These are phyloP conservation scores for Sorex maritimensis DNA, from an alignment of 2,797 vertebrate genomes.

Conservation along the genomic window DNA sequence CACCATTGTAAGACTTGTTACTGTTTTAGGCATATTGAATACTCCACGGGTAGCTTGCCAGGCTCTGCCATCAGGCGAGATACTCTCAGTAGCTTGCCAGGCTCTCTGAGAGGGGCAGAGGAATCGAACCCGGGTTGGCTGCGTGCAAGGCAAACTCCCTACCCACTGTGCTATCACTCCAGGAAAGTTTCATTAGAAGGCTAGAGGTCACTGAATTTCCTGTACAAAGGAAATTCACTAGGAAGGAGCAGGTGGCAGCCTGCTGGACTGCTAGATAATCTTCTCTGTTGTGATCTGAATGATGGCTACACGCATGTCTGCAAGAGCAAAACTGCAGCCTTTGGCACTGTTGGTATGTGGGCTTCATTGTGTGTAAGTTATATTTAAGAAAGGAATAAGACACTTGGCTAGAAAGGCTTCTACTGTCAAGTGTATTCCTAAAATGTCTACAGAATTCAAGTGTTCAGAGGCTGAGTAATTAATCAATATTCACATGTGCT, in stretches of 20 bases:
- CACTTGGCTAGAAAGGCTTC: not conserved
- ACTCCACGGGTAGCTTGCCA: too few species aligned
- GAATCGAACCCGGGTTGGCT: too few species aligned
- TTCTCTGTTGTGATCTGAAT: not conserved
- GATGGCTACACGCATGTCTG: not conserved
- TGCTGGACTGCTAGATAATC: not conserved
- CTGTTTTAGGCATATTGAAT: too few species aligned
- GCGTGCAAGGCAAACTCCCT: too few species aligned
- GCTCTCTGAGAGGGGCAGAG: too few species aligned
- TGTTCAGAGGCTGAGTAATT: conserved; percentile 41
- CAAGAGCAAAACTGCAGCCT: not conserved
- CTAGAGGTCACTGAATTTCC: not conserved
- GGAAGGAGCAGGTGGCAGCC: not conserved
- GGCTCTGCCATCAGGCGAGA: too few species aligned
- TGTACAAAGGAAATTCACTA: not conserved
- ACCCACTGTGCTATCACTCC: not conserved
- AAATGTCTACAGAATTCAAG: conserved; percentile 38
- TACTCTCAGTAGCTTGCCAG: too few species aligned
- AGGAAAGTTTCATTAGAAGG: not conserved
- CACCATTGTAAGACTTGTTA: too few species aligned
- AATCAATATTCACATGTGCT: conserved; percentile 30
- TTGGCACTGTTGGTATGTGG: not conserved
- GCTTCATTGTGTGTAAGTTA: not conserved
- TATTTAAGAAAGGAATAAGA: not conserved
- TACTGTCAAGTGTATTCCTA: not conserved